A percentile compares a stretch with the other conserved stretches of the same genome.
Conservation (phyloP, 2,888 invertebrate genomes). For the Pseudococcus viburni region DNA sequence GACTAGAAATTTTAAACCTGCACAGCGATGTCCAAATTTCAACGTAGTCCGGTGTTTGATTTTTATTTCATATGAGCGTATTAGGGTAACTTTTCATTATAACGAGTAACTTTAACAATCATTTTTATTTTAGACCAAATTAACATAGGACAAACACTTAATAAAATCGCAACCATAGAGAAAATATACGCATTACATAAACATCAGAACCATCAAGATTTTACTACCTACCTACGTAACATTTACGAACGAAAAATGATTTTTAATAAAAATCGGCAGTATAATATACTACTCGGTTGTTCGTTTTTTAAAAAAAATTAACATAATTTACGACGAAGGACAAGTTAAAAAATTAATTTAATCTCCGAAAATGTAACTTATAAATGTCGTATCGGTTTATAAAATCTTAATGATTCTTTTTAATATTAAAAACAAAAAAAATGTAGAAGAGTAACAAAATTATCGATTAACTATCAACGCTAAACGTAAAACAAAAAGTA, state of each 20-base stretch:
- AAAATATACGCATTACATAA: conserved; percentile 8
- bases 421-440: conserved; percentile 42
- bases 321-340: neutral
- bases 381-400: neutral
- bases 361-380: conserved; percentile 1
- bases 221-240: conserved; percentile 2
- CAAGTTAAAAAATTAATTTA: neutral
- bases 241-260: conserved; percentile 16
- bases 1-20: neutral
- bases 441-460: conserved; percentile 37
- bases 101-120: conserved; percentile 43
- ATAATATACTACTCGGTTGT: conserved; percentile 17
- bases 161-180: conserved; percentile 51
- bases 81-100: conserved; percentile 42
- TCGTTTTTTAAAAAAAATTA: neutral
- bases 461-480: conserved; percentile 37
- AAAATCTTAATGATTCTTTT: conserved; percentile 43
- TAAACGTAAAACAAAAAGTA: conserved; percentile 33
- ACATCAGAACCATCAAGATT: conserved; percentile 37
- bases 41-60: neutral
- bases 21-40: conserved; percentile 5
- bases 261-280: conserved; percentile 5
- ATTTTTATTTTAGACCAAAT: conserved; percentile 27
- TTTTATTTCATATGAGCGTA: conserved; percentile 12
- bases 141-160: conserved; percentile 24